These are phyloP conservation scores for Gobius niger DNA, from an alignment of 2,113 vertebrate genomes.

Conservation along the genomic window DNA sequence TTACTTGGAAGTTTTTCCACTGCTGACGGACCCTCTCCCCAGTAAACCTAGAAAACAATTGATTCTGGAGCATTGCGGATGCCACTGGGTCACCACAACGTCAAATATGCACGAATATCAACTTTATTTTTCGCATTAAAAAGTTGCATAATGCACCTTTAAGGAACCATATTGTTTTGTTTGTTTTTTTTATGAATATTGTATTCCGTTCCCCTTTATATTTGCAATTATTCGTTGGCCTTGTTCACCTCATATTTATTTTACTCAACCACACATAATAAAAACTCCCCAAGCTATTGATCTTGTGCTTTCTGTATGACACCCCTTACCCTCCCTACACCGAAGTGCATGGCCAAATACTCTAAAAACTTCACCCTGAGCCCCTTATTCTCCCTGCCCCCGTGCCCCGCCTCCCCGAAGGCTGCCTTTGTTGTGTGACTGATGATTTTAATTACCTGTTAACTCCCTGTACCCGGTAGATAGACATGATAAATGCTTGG, in stretches of 20 bases:
- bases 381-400: conserved; percentile 24
- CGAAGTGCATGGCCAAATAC: conserved; percentile 16
- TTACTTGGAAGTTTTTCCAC: too few relatives aligned
- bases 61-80: too few relatives aligned
- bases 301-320: background rate
- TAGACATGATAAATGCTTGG: conserved; percentile 69
- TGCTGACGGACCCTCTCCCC: too few relatives aligned
- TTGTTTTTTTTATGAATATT: too few relatives aligned
- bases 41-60: too few relatives aligned
- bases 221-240: too few relatives aligned
- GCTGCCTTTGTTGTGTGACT: conserved; percentile 67
- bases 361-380: conserved; percentile 11
- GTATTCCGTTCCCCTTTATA: too few relatives aligned
- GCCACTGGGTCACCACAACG: too few relatives aligned
- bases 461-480: conserved; percentile 70
- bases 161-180: too few relatives aligned
- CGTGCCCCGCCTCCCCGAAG: conserved; percentile 17
- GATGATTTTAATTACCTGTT: conserved; percentile 75
- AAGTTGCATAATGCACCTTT: too few relatives aligned
- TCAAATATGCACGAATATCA: too few relatives aligned
- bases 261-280: background rate
- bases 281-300: background rate
- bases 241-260: background rate
- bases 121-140: too few relatives aligned
- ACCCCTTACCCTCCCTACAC: background rate